These are phyloP conservation scores for Semotilus atromaculatus DNA, from an alignment of 2,797 vertebrate genomes.

Conservation along the genomic window DNA sequence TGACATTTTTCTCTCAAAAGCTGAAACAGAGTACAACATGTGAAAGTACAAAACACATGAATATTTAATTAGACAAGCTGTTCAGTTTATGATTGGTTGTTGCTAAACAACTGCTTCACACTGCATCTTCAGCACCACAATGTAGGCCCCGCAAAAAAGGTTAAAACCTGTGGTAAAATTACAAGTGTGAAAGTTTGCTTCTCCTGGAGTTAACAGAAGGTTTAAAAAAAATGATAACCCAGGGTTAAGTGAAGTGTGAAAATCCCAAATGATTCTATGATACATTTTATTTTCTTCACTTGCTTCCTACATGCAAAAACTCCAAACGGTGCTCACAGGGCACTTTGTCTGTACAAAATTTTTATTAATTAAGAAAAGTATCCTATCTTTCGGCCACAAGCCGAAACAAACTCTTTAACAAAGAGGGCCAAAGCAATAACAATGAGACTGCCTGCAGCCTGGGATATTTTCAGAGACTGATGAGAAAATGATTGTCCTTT, in stretches of 20 bases:
- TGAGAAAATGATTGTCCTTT: not conserved
- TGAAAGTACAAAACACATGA: not conserved
- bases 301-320: not conserved
- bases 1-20: not conserved
- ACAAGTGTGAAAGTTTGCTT: not conserved
- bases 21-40: not conserved
- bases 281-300: not conserved
- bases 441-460: conserved; percentile 2
- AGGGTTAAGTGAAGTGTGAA: not conserved
- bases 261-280: not conserved
- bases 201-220: not conserved
- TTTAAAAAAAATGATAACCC: not conserved
- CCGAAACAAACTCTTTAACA: conserved; percentile 7
- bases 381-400: not conserved
- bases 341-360: conserved; percentile 17
- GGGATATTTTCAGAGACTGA: conserved; percentile 1
- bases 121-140: not conserved
- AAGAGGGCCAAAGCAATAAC: conserved; percentile 27
- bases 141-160: not conserved
- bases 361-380: conserved; percentile 21
- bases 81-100: conserved; percentile 16
- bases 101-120: conserved; percentile 7
- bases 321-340: conserved; percentile 1
- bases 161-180: not conserved
- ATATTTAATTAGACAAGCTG: conserved; percentile 16